phyloP scores from a whole-genome alignment of 2,113 vertebrate species.

The Atrichornis clamosus region DNA sequence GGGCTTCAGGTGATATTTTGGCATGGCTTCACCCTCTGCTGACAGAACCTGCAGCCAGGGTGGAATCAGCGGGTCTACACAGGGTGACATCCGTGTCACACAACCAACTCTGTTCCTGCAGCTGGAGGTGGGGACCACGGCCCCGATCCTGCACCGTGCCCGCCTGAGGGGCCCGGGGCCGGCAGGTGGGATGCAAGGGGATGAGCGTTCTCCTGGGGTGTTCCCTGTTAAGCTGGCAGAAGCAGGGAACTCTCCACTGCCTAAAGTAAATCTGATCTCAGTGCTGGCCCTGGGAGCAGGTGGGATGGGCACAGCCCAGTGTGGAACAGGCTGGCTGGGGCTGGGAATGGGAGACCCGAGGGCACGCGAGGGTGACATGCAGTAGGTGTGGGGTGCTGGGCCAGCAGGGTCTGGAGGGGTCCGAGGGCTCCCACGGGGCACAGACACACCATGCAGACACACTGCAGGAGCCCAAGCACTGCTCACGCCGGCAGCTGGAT shows the following conservation, averaged over 20 bases:
- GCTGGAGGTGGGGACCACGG: rapidly evolving
- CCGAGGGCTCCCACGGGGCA: neutral
- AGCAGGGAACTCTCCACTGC: neutral
- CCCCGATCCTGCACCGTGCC: rapidly evolving
- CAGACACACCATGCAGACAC: rapidly evolving
- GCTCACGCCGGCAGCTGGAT: neutral
- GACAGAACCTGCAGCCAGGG: neutral
- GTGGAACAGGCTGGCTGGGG: neutral
- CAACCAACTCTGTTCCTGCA: rapidly evolving
- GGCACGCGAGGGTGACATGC: rapidly evolving
- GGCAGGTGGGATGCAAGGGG: too few relatives aligned
- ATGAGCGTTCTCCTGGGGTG: rapidly evolving
- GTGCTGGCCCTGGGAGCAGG: neutral
- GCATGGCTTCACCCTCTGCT: neutral
- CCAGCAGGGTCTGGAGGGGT: neutral
- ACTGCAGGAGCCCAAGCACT: neutral
- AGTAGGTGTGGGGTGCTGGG: too few relatives aligned
- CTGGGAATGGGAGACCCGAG: rapidly evolving
- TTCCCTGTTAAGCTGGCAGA: neutral
- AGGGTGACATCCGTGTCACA: neutral
- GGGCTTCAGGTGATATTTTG: neutral
- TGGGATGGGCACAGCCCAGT: neutral
- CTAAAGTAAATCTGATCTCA: neutral
- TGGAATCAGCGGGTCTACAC: neutral
- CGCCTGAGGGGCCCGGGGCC: rapidly evolving